Percentiles rank a stretch among this genome's conserved stretches.
Conservation (phyloP, 2,888 invertebrate genomes). For the Amblyjoppa fuscipennis region DNA sequence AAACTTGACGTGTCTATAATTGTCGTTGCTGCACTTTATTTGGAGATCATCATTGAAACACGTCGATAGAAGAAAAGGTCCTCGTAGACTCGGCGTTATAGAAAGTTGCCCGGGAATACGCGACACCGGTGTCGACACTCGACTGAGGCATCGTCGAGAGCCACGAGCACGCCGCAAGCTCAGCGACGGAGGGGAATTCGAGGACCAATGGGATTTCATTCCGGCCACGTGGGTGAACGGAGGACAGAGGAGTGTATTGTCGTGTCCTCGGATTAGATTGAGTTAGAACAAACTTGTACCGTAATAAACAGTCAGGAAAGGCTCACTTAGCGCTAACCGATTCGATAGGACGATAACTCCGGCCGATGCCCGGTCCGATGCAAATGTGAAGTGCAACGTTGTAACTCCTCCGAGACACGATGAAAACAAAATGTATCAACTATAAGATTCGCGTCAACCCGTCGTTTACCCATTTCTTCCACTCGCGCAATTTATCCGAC, state of each 20-base stretch:
- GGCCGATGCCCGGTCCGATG: background rate
- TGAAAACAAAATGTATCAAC: background rate
- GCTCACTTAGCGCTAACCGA: conserved; percentile 40
- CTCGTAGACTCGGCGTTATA: conserved; percentile 17
- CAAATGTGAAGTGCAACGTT: background rate
- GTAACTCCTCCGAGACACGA: background rate
- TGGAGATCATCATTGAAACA: background rate
- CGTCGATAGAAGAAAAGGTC: conserved; percentile 4
- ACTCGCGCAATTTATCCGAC: background rate
- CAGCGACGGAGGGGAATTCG: conserved; percentile 70
- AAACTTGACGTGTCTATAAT: background rate
- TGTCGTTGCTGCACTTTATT: background rate
- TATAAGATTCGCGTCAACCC: background rate
- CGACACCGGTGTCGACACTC: conserved; percentile 69
- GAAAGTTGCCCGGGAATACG: conserved; percentile 60
- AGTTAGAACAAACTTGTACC: conserved; percentile 40
- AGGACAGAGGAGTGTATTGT: conserved; percentile 14
- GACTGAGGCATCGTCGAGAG: conserved; percentile 70
- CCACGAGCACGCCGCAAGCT: conserved; percentile 74
- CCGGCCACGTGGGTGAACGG: conserved; percentile 73
- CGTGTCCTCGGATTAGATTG: conserved; percentile 46
- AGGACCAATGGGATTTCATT: conserved; percentile 68
- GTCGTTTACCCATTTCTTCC: background rate
- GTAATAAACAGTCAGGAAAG: conserved; percentile 50
- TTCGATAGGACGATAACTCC: conserved; percentile 16